These are phyloP conservation scores for Lasioglossum malachurum DNA, from an alignment of 2,888 invertebrate species.

Conservation along the genomic window DNA sequence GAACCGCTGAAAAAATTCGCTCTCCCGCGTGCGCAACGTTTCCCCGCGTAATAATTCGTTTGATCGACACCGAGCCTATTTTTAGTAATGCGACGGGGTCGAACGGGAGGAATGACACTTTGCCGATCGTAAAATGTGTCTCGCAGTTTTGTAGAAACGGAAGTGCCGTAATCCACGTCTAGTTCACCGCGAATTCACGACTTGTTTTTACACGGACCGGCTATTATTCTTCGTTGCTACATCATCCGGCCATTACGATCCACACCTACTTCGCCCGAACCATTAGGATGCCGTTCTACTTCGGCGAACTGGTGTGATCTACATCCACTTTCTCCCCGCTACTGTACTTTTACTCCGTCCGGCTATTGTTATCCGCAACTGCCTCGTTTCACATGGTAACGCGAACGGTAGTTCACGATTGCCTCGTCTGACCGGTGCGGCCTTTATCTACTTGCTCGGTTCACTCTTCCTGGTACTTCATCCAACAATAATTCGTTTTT, in stretches of 20 bases:
- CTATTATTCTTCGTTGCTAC: constrained; percentile 12
- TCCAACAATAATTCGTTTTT: background rate
- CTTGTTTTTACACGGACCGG: background rate
- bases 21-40: no score
- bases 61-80: background rate
- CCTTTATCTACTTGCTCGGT: background rate
- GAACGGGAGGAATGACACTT: background rate
- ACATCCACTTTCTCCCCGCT: background rate
- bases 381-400: background rate
- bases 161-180: background rate
- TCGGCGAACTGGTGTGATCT: background rate
- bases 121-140: background rate
- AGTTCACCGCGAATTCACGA: background rate
- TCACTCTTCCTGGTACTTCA: background rate
- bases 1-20: background rate
- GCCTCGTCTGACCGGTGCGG: background rate
- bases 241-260: background rate
- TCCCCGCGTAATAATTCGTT: background rate
- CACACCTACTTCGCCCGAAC: background rate
- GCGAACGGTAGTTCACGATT: background rate
- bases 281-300: background rate
- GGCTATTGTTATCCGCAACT: background rate
- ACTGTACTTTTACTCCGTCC: background rate
- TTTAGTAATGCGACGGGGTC: background rate
- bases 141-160: no score